Base-by-base conservation (phyloP, 2,888 invertebrate genomes). In the Sussaba pulchella region DNA sequence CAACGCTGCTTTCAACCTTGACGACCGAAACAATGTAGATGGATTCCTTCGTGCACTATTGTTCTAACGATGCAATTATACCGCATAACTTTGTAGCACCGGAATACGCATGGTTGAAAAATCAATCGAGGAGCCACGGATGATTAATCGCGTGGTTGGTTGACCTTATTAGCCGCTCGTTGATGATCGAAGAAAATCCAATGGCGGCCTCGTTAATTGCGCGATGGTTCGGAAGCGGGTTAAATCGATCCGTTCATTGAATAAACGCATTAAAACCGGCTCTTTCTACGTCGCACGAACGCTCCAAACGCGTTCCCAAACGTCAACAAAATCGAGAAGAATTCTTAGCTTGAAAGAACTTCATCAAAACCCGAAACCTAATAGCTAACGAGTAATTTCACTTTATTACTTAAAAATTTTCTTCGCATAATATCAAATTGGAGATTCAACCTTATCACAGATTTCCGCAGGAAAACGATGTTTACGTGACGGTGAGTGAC, bases 241-340 rank as follows among this genome's bases (percentile, higher is more conserved):
- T 31, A 2, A 82, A 83, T 85, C 84, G 84, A 85, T 85, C 69
- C 74, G 80, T 76, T 82, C 82, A 83, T 85, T 83, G 72, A 80
- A 83, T 82, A 82, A 83, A 82, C 74, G 69, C 73, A 82, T 77
- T 63, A 50, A 75, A 64, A 10, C 52, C 39, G 41, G 63, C 39
- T 10, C 26, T 78, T 26, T 72, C 12, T 26, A 47, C 61, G 64
- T 66, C 64, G 74, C 39, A 19, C 52, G 5, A 59, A 43, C 45
- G 36, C 59, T 52, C 67, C 73, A 69, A 69, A 61, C 61, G 47
- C n/a, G 31, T 31, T 31, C 6, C 31, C 2, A 31, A 31, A 31
- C 2, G 2, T 6, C 31, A 31, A 31, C 4, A 31, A 31, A 31
- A 31, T 6, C 2, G 6, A 31, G 31, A 31, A 31, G 6, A 31